Conservation (phyloP, 2,113 vertebrate species). For the Polypterus senegalus region DNA sequence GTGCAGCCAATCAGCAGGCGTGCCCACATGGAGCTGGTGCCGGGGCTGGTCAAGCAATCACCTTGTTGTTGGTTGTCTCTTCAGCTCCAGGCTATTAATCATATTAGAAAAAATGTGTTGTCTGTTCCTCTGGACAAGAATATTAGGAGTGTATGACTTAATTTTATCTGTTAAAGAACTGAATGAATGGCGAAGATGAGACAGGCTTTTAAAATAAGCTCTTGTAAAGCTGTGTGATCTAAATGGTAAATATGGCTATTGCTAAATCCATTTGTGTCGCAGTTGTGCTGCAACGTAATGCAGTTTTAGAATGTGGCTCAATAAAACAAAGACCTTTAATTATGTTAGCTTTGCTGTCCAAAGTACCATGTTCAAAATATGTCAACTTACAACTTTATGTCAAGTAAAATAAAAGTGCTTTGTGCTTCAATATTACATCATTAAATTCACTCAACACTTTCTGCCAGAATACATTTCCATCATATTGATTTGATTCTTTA, state of each 20-base stretch:
- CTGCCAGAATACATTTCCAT: background rate
- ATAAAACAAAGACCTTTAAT: too few species aligned
- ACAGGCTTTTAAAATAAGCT: background rate
- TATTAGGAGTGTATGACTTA: constrained; percentile 3
- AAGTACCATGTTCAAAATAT: too few species aligned
- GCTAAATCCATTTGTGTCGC: too few species aligned
- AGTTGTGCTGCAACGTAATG: too few species aligned
- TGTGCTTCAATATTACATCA: background rate
- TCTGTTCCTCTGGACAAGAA: background rate
- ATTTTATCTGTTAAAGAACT: background rate
- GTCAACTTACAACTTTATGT: background rate
- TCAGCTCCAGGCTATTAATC: constrained; percentile 9
- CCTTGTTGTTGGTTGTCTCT: constrained; percentile 10
- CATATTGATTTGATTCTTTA: constrained; percentile 1
- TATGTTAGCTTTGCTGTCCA: too few species aligned
- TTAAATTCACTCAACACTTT: background rate
- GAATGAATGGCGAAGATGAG: background rate
- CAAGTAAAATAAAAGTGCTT: background rate
- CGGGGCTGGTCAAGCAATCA: constrained; percentile 2
- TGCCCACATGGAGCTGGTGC: background rate
- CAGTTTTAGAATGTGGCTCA: too few species aligned
- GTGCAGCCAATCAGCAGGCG: constrained; percentile 1
- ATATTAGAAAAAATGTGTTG: background rate
- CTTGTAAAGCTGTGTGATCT: background rate
- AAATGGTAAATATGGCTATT: background rate